A percentile compares a stretch with the other conserved stretches of the same genome.
phyloP scores from a whole-genome alignment of 2,888 invertebrate species.

The Adela reaumurella region DNA sequence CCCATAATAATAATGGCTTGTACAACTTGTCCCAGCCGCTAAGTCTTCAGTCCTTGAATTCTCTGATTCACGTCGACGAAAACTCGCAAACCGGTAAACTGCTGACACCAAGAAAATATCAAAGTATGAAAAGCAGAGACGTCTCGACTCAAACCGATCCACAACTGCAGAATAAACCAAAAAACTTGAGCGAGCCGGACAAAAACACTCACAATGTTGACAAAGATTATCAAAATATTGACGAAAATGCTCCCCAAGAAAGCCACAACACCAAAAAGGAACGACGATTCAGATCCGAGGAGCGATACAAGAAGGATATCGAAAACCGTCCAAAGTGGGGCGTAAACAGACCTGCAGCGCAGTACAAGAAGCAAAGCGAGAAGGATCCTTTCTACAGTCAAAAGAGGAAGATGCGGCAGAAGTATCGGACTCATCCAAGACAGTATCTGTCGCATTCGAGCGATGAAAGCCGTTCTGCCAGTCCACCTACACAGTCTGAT shows the following conservation, averaged over 20 bases:
- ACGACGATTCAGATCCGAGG: constrained; percentile 49
- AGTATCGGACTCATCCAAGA: constrained; percentile 57
- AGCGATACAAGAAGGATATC: constrained; percentile 51
- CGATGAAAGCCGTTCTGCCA: constrained; percentile 59
- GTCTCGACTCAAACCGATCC: constrained; percentile 67
- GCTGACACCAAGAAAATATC: constrained; percentile 46
- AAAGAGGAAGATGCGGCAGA: constrained; percentile 63
- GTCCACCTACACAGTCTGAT: constrained; percentile 43
- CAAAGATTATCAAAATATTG: constrained; percentile 48
- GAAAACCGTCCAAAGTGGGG: constrained; percentile 73
- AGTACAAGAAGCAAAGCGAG: constrained; percentile 86
- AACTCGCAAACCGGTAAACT: constrained; percentile 29
- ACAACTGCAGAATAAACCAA: constrained; percentile 8
- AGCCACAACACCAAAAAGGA: constrained; percentile 52
- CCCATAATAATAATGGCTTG: constrained; percentile 42
- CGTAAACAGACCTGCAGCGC: constrained; percentile 71
- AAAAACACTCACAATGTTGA: constrained; percentile 38
- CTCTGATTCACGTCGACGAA: constrained; percentile 31
- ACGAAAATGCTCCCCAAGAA: constrained; percentile 49
- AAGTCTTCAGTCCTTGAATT: constrained; percentile 30
- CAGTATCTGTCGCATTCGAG: constrained; percentile 58
- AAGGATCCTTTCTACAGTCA: constrained; percentile 81
- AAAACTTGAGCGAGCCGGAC: constrained; percentile 22
- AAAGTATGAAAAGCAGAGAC: constrained; percentile 51
- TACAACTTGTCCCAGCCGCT: constrained; percentile 26